Base-by-base conservation (phyloP, 1,140 invertebrate genomes). In the Drosophila sucinea region DNA sequence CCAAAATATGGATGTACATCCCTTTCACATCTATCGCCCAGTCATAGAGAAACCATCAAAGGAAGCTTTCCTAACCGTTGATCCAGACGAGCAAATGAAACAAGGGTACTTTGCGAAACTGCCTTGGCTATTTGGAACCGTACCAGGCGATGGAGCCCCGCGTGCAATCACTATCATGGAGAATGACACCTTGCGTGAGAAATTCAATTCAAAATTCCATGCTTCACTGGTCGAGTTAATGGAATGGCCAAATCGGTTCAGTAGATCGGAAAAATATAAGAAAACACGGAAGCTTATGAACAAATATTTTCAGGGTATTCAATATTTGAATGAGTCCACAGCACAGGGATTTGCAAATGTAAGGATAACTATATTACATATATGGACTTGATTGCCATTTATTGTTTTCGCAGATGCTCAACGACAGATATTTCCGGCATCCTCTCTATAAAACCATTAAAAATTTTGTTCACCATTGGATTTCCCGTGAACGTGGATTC, bases 1-100 rank as follows among this genome's bases (percentile, higher is more conserved):
- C 0, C 81, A 93, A 73, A 91, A 73, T 64, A 93, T 92, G 92
- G 66, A 92, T 61, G 89, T 92, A 4, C 92, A 93, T 81, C 92
- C 91, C n/a, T 67, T 93, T 75, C 89, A 91, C 11, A 89, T 91
- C 38, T 93, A 92, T 71, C 93, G 93, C 1, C 91, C 93, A 0
- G 92, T 92, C 4, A 75, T 93, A 7, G 93, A 93, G 66, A 33
- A 32, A 1, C 10, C 41, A 4, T 11, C 4, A 0, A 4, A 17
- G 0, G 76, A 83, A 27, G 89, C 92, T 3, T 93, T 94, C 60
- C 65, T 94, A 0, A 81, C 75, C 3, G 73, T 79, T 44, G 83
- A 92, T 64, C 93, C 93, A 7, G 60, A 73, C 23, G 30, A 87
- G 6, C 55, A 93, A 1, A 27, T 93, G 29, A 55, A 66, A 8